These are phyloP conservation scores for Poeciliopsis gracilis DNA, from an alignment of 2,797 vertebrate species.

Conservation along the genomic window DNA sequence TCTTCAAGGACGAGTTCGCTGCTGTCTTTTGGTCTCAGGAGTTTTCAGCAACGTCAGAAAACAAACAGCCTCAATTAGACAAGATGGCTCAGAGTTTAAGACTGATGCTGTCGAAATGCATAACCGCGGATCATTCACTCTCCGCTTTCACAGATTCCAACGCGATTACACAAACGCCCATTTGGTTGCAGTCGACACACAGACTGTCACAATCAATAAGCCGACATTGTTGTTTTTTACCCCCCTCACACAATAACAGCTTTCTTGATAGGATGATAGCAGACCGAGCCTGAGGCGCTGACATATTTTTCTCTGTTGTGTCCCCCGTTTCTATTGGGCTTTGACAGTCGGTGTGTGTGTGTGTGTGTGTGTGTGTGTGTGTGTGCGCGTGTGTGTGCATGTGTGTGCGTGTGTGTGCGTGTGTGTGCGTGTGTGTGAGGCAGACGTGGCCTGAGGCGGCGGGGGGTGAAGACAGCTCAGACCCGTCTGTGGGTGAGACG, in stretches of 20 bases:
- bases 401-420: conserved; percentile 7
- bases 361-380: conserved; percentile 13
- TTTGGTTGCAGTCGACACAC: conserved; percentile 50
- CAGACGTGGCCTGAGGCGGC: conserved; percentile 41
- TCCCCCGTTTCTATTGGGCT: conserved; percentile 49
- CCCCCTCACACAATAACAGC: conserved; percentile 56
- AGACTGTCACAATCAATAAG: conserved; percentile 69
- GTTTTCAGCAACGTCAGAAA: conserved; percentile 23
- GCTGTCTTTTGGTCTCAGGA: conserved; percentile 34
- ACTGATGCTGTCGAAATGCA: conserved; percentile 31
- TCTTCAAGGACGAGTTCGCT: conserved; percentile 45
- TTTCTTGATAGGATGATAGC: conserved; percentile 62
- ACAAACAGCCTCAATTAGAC: conserved; percentile 37
- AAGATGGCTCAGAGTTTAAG: conserved; percentile 2
- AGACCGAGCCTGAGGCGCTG: conserved; percentile 63
- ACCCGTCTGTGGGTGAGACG: conserved; percentile 55
- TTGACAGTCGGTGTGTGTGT: conserved; percentile 48
- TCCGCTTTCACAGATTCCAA: conserved; percentile 44
- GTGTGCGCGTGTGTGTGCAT: conserved; percentile 10
- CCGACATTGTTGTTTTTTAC: conserved; percentile 36
- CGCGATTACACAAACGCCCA: conserved; percentile 65
- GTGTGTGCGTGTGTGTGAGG: conserved; percentile 16
- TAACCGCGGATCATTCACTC: conserved; percentile 47
- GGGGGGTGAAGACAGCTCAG: conserved; percentile 55
- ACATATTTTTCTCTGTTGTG: conserved; percentile 65